Evolutionary conservation across 2,888 invertebrate genomes (phyloP), one percentile per base, ranked within the genome.

Genomic region (Metopia argyrocephala): DNA sequence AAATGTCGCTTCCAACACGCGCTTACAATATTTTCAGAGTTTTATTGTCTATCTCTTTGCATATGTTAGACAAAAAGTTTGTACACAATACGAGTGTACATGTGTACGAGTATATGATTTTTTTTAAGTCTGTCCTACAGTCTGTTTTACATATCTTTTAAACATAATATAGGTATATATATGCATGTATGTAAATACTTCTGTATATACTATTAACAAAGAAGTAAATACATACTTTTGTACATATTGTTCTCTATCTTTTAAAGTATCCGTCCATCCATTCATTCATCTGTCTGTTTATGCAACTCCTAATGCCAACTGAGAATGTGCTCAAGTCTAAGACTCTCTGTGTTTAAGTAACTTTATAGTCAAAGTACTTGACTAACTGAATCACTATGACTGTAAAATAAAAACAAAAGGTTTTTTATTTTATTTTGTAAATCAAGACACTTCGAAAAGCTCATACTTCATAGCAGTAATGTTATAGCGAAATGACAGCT

Each of bases 1-100:
- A 89, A 88, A 86, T 88, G 88, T 88, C 88, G 88, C 87, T 86
- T 87, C 87, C 87, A 89, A 87, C 88, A 88, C 89, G 88, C 87
- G 88, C 87, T 85, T 85, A 84, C 81, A 78, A 78, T 78, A 81
- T 81, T 38, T 38, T 74, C 81, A 70, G 74, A 75, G 74, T 70
- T 78, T 65, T 73, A 75, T 78, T 81, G 78, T 81, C 78, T 31
- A 12, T 38, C 38, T 38, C 70, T 81, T 78, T 81, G 62, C 81
- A 81, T 81, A 78, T 81, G 78, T 81, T 81, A 78, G 65, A 75
- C 70, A 74, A 78, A 78, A 78, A 62, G 65, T 81, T 74, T 66
- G n/a, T n/a, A n/a, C n/a, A n/a, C n/a, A n/a, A n/a, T n/a, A n/a
- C n/a, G n/a, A n/a, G n/a, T n/a, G n/a, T n/a, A n/a, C n/a, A n/a